phyloP scores from a whole-genome alignment of 2,888 invertebrate species.

The Monochamus alternatus region DNA sequence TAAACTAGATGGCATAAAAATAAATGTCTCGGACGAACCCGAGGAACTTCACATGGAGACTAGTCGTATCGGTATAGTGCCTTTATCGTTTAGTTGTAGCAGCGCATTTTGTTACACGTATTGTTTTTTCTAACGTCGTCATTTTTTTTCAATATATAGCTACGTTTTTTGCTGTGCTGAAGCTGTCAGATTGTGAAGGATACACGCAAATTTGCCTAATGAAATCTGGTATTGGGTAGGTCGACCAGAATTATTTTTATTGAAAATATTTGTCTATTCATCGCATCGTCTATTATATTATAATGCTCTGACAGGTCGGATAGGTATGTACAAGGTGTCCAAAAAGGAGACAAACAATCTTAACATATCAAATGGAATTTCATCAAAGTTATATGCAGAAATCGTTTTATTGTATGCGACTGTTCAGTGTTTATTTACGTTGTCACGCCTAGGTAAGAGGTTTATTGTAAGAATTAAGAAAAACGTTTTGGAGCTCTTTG shows the following conservation, averaged over 20 bases:
- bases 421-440: no score
- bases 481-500: no score
- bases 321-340: no score
- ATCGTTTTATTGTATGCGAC: no score
- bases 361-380: no score
- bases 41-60: conserved; percentile 24
- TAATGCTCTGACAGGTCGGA: no score
- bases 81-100: not conserved
- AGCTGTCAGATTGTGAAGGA: not conserved
- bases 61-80: not conserved
- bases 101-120: not conserved
- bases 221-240: conserved; percentile 1
- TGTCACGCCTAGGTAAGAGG: no score
- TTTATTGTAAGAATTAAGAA: no score
- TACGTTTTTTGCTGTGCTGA: no score
- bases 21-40: conserved; percentile 37
- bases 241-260: not conserved
- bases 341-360: no score
- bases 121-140: not conserved
- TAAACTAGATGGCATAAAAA: conserved; percentile 40
- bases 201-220: not conserved
- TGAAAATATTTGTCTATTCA: conserved; percentile 11
- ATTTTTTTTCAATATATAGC: not conserved
- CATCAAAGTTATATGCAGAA: no score
- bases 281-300: not conserved